Evolutionary conservation across 2,797 vertebrate genomes (phyloP).

Genomic region (Lycodopsis pacificus): DNA sequence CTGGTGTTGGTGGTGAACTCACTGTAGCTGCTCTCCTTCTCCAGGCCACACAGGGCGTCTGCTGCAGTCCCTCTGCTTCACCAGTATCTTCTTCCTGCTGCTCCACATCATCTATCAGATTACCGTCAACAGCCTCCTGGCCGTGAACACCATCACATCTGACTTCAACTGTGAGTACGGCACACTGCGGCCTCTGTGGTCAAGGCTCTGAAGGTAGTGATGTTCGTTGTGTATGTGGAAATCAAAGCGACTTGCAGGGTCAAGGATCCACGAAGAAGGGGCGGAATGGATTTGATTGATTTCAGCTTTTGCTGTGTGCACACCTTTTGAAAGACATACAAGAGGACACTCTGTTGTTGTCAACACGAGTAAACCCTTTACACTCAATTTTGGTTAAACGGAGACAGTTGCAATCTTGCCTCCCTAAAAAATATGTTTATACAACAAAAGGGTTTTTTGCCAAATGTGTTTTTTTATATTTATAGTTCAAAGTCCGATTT

Average conservation of each 20-base stretch:
- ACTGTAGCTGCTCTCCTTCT: slow-evolving; percentile 56
- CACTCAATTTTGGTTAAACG: not conserved
- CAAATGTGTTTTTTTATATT: not conserved
- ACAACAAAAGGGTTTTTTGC: not conserved
- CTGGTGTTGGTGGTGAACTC: slow-evolving; percentile 41
- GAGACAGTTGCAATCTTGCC: not conserved
- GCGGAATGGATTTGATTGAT: slow-evolving; percentile 3
- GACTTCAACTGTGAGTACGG: slow-evolving; percentile 97
- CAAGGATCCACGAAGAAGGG: slow-evolving; percentile 11
- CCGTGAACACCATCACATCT: slow-evolving; percentile 83
- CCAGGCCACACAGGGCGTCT: slow-evolving; percentile 96
- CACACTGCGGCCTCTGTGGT: slow-evolving; percentile 66
- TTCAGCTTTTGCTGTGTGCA: slow-evolving; percentile 6
- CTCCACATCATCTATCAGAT: slow-evolving; percentile 98
- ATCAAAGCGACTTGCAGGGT: slow-evolving; percentile 5
- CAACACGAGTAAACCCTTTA: not conserved
- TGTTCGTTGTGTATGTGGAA: slow-evolving; percentile 25
- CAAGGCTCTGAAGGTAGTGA: slow-evolving; percentile 7
- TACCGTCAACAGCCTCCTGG: slow-evolving; percentile 93
- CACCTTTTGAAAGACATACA: slow-evolving; percentile 8
- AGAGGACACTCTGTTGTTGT: not conserved
- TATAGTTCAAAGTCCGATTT: no score
- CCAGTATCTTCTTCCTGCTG: slow-evolving; percentile 94
- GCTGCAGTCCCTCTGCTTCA: slow-evolving; percentile 95
- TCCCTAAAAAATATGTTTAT: not conserved